These are phyloP conservation scores for Drosophila mulleri DNA, from an alignment of 2,888 invertebrate genomes.

Conservation along the genomic window DNA sequence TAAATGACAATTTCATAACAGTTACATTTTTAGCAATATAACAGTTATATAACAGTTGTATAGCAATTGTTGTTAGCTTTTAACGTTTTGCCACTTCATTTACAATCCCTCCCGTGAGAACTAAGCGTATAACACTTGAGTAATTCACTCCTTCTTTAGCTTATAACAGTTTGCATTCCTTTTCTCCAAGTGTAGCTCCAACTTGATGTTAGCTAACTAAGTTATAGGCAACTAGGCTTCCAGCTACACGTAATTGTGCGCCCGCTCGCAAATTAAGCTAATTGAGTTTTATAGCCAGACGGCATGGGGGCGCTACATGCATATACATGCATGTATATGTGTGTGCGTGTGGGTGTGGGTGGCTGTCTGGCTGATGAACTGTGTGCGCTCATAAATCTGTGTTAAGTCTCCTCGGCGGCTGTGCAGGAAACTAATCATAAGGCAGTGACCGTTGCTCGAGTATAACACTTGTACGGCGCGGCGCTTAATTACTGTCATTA, in stretches of 20 bases:
- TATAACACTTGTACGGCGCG: constrained; percentile 19
- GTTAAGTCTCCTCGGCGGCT: constrained; percentile 35
- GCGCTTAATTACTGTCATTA: constrained; percentile 9
- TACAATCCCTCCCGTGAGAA: too few species aligned
- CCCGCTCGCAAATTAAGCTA: constrained; percentile 62
- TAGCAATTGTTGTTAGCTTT: too few species aligned
- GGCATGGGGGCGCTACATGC: constrained; percentile 19
- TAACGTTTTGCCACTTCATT: too few species aligned
- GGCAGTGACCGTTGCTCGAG: constrained; percentile 10
- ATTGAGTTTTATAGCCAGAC: constrained; percentile 62
- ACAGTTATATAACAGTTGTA: background rate
- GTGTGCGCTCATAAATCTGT: constrained; percentile 43
- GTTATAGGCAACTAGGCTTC: constrained; percentile 23
- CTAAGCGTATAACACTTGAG: background rate
- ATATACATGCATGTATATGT: background rate
- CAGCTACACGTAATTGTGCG: constrained; percentile 18
- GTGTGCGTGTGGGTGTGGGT: background rate
- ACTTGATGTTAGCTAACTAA: constrained; percentile 30
- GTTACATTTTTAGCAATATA: background rate
- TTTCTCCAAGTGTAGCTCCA: constrained; percentile 5
- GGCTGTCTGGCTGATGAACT: constrained; percentile 35
- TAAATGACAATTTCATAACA: background rate
- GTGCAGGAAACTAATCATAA: constrained; percentile 20
- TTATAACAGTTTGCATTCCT: background rate
- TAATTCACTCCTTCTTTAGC: background rate